phyloP scores from a whole-genome alignment of 2,113 vertebrate genomes.

The Axis porcinus region DNA sequence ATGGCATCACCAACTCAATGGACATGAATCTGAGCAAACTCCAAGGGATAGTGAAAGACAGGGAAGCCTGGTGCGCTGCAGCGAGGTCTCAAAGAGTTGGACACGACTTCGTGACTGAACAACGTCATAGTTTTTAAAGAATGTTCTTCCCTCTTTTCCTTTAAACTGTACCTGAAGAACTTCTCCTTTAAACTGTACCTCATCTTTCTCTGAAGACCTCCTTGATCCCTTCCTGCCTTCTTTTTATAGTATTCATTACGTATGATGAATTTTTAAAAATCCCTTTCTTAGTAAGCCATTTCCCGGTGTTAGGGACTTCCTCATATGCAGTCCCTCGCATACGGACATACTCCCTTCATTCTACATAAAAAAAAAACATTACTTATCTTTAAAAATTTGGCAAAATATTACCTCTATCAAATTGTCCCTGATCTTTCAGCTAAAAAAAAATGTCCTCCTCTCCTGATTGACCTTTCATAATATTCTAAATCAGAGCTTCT shows the following conservation, averaged over 20 bases:
- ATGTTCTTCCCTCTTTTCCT: neutral
- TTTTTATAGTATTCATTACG: neutral
- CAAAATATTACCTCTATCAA: neutral
- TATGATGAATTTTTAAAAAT: neutral
- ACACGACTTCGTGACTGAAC: neutral
- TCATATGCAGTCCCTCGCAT: neutral
- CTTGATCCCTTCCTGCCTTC: neutral
- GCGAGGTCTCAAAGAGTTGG: neutral
- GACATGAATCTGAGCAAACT: neutral
- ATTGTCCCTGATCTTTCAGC: neutral
- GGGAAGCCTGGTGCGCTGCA: neutral
- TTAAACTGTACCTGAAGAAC: neutral
- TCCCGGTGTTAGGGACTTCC: neutral
- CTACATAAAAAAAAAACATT: neutral
- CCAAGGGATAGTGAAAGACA: neutral
- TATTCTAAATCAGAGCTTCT: constrained; percentile 24
- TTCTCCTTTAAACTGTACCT: neutral
- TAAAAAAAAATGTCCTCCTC: neutral
- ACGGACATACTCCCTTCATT: neutral
- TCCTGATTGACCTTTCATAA: neutral
- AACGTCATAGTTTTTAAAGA: neutral
- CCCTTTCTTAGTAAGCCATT: neutral
- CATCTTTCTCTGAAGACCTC: neutral
- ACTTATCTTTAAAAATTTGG: neutral
- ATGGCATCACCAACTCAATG: neutral